phyloP scores from a whole-genome alignment of 2,113 vertebrate genomes.

The Girardinichthys multiradiatus region DNA sequence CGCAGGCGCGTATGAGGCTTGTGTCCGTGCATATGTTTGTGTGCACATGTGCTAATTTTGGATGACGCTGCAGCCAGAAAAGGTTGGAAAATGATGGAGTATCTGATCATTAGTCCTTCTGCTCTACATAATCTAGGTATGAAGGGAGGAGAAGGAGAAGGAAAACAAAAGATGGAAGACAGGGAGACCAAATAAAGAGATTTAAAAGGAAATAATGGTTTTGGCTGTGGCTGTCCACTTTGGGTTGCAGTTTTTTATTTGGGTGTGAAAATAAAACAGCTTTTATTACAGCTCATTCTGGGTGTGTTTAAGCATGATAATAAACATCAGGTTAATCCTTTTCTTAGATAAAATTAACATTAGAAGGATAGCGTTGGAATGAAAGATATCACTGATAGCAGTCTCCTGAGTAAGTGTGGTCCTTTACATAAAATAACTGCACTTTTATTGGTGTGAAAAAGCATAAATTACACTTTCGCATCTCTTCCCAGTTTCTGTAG shows the following conservation, averaged over 20 bases:
- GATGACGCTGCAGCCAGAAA: slow-evolving; percentile 69
- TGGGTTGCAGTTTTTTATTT: neutral
- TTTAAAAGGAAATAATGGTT: neutral
- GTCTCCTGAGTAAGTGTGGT: too few species aligned
- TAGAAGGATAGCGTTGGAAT: too few species aligned
- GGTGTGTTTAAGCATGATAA: too few species aligned
- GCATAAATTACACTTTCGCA: neutral
- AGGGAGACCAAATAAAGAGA: slow-evolving; percentile 16
- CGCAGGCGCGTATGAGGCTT: neutral
- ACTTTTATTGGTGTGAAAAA: neutral
- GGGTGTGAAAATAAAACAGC: neutral
- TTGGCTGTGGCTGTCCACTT: neutral
- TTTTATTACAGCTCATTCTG: too few species aligned
- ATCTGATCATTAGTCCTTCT: slow-evolving; percentile 78
- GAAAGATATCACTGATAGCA: too few species aligned
- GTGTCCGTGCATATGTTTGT: slow-evolving; percentile 25
- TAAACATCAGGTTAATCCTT: too few species aligned
- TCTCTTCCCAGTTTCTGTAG: neutral
- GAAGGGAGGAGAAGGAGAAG: slow-evolving; percentile 31
- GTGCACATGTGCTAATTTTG: slow-evolving; percentile 70
- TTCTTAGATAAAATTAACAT: too few species aligned
- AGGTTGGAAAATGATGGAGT: slow-evolving; percentile 63
- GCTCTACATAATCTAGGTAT: slow-evolving; percentile 71
- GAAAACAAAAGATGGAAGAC: slow-evolving; percentile 35
- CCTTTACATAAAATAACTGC: too few species aligned